Conservation (phyloP, 2,113 vertebrate genomes). For the Rhinoptilus africanus region DNA sequence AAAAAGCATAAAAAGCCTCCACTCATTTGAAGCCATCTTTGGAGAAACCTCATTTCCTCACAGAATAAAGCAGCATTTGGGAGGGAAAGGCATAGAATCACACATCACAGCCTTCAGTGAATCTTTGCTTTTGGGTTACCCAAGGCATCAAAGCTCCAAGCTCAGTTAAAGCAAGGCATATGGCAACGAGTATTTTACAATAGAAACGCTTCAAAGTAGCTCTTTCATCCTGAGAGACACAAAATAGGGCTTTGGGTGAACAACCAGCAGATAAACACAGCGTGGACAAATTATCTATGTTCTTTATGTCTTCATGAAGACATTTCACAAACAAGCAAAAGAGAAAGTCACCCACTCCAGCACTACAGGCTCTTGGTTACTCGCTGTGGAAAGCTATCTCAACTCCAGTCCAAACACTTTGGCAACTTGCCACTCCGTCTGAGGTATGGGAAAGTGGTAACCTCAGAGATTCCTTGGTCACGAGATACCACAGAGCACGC, state of each 20-base stretch:
- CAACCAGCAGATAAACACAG: not conserved
- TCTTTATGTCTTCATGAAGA: not conserved
- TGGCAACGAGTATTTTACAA: not conserved
- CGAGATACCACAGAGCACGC: not conserved
- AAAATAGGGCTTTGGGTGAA: not conserved
- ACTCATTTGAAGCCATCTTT: not conserved
- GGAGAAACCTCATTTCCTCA: not conserved
- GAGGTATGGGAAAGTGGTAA: not conserved
- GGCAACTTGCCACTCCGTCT: not conserved
- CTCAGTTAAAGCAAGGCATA: not conserved
- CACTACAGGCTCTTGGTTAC: not conserved
- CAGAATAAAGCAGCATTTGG: not conserved
- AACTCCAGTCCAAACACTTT: not conserved
- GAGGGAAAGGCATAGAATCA: not conserved
- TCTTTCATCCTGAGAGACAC: not conserved
- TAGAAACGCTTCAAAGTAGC: rapidly evolving
- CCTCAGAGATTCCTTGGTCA: not conserved
- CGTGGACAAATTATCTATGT: rapidly evolving
- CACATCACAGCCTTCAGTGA: not conserved
- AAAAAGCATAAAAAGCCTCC: not conserved
- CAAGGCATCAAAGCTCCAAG: not conserved
- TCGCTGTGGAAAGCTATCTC: not conserved
- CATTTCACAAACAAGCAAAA: not conserved
- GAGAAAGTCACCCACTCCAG: not conserved
- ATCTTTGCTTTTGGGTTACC: not conserved